Evolutionary conservation across 2,113 vertebrate genomes (phyloP).

Genomic region (Syngnathus typhle): DNA sequence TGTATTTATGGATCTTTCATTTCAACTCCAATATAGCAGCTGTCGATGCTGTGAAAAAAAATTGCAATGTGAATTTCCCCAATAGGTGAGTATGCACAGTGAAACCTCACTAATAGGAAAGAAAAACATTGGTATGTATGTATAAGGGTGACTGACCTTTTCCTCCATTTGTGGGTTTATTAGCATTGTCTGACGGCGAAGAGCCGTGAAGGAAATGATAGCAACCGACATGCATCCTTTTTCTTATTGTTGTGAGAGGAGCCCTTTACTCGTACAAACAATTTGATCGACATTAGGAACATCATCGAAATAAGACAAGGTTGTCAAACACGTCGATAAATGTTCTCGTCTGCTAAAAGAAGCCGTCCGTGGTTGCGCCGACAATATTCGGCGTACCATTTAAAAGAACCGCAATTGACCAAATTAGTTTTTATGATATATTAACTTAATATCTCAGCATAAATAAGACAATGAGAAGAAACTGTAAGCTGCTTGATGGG

Average conservation of each 20-base stretch:
- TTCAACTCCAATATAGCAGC: slow-evolving; percentile 39
- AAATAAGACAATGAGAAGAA: slow-evolving; percentile 31
- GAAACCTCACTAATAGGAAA: background rate
- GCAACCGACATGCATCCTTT: background rate
- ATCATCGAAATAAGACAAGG: background rate
- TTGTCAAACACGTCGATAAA: background rate
- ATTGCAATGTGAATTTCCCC: background rate
- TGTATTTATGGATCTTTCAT: slow-evolving; percentile 53
- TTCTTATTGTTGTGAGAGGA: too few relatives aligned
- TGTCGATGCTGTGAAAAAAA: slow-evolving; percentile 29
- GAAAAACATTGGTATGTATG: background rate
- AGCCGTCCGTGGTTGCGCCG: background rate
- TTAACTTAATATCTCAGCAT: slow-evolving; percentile 14
- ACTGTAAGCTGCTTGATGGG: slow-evolving; percentile 31
- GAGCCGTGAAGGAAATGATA: background rate
- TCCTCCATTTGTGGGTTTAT: background rate
- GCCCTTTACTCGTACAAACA: background rate
- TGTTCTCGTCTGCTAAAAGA: background rate
- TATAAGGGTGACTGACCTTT: background rate
- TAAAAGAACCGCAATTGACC: background rate
- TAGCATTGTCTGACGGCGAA: background rate
- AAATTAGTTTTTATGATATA: background rate
- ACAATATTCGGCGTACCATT: background rate
- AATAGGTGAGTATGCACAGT: background rate
- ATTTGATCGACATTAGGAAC: background rate